phyloP scores from a whole-genome alignment of 2,797 vertebrate species.

The Fistularia tabacaria region DNA sequence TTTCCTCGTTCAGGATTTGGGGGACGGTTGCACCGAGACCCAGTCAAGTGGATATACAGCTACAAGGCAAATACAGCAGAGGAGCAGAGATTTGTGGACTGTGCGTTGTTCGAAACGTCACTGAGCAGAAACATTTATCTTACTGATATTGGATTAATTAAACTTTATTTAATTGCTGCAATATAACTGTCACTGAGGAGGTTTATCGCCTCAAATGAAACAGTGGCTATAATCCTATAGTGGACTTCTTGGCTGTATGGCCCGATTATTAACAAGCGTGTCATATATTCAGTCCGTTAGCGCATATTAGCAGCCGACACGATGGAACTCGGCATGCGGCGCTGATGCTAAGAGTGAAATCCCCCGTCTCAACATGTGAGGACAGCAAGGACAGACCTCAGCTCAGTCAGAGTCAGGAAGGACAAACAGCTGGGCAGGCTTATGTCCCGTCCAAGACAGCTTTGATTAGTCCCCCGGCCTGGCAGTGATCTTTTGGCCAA shows the following conservation, averaged over 20 bases:
- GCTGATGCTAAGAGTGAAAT: neutral
- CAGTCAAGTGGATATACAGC: slow-evolving; percentile 33
- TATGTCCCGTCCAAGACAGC: slow-evolving; percentile 38
- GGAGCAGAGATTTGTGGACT: slow-evolving; percentile 29
- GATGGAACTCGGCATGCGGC: neutral
- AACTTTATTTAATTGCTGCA: slow-evolving; percentile 19
- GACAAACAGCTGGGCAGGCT: slow-evolving; percentile 55
- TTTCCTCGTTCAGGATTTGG: slow-evolving; percentile 34
- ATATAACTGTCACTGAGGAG: slow-evolving; percentile 17
- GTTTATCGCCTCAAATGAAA: slow-evolving; percentile 21
- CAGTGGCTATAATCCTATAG: slow-evolving; percentile 3
- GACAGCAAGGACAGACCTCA: slow-evolving; percentile 31
- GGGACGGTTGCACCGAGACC: slow-evolving; percentile 41
- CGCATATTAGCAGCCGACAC: neutral
- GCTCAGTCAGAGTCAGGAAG: slow-evolving; percentile 33
- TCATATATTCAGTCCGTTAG: slow-evolving; percentile 1
- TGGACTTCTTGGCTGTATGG: slow-evolving; percentile 4
- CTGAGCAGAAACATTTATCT: slow-evolving; percentile 32
- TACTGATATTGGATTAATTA: slow-evolving; percentile 34
- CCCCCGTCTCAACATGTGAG: slow-evolving; percentile 18
- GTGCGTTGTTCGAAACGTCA: slow-evolving; percentile 36
- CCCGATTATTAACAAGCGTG: neutral
- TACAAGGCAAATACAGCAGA: slow-evolving; percentile 17
- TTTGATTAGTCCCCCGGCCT: slow-evolving; percentile 47
- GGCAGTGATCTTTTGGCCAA: slow-evolving; percentile 44